Evolutionary conservation across 2,888 invertebrate genomes (phyloP).

Genomic region (Drosophila vallismaia): DNA sequence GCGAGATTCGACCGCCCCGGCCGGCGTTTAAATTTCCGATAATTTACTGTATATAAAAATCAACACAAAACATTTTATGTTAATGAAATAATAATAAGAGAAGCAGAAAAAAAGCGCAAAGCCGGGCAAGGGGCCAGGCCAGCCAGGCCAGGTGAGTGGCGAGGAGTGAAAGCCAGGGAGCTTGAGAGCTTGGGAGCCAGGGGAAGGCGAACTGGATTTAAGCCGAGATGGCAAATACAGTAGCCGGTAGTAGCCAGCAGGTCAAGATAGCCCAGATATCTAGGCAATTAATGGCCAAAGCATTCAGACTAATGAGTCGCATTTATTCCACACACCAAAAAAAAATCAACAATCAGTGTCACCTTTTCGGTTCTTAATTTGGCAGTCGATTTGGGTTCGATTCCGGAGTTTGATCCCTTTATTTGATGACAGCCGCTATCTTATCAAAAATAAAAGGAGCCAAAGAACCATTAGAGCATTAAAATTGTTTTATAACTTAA

Average conservation of each 20-base stretch:
- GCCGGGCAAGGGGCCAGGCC: slow-evolving; percentile 4
- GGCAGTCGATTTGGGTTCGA: slow-evolving; percentile 1
- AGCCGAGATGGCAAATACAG: slow-evolving; percentile 25
- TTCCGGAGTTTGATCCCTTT: no score
- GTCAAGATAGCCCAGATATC: slow-evolving; percentile 33
- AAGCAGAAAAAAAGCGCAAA: slow-evolving; percentile 54
- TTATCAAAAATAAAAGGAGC: slow-evolving; percentile 41
- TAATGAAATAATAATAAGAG: slow-evolving; percentile 56
- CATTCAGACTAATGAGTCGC: slow-evolving; percentile 34
- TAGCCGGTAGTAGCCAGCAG: slow-evolving; percentile 27
- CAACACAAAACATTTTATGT: slow-evolving; percentile 80
- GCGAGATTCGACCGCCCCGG: slow-evolving; percentile 26
- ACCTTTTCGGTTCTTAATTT: slow-evolving; percentile 10
- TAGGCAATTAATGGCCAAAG: slow-evolving; percentile 40
- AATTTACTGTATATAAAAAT: slow-evolving; percentile 74
- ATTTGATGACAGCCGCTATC: slow-evolving; percentile 60
- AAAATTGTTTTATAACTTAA: slow-evolving; percentile 75
- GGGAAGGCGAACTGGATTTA: slow-evolving; percentile 3
- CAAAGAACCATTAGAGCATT: slow-evolving; percentile 44
- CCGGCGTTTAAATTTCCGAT: slow-evolving; percentile 66
- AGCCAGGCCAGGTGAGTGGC: slow-evolving; percentile 1
- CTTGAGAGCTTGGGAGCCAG: no score
- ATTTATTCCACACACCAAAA: slow-evolving; percentile 12
- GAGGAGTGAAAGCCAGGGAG: slow-evolving; percentile 52
- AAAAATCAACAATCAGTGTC: slow-evolving; percentile 17